Conservation (phyloP, 2,888 invertebrate genomes). For the Acronicta alni region DNA sequence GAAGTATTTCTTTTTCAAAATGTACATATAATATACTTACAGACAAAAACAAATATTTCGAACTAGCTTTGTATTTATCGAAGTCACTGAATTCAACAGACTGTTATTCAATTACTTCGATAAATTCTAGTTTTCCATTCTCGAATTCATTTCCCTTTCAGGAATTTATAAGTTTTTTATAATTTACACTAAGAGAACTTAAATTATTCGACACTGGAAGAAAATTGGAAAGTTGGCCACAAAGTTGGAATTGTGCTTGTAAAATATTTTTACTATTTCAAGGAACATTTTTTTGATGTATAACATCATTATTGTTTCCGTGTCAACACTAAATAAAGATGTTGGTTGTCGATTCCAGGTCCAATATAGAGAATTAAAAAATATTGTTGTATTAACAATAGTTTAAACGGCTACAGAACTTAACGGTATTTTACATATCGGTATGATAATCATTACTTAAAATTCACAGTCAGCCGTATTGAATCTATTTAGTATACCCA, state of each 20-base stretch:
- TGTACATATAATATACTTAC: slow-evolving; percentile 87
- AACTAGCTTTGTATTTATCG: slow-evolving; percentile 53
- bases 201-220: slow-evolving; percentile 76
- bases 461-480: not conserved
- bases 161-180: slow-evolving; percentile 65
- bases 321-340: not conserved
- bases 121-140: slow-evolving; percentile 60
- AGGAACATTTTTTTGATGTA: not conserved
- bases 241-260: slow-evolving; percentile 46
- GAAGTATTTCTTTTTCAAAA: slow-evolving; percentile 80
- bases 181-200: slow-evolving; percentile 71
- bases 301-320: not conserved
- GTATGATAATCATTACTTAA: not conserved
- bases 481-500: not conserved
- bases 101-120: slow-evolving; percentile 46
- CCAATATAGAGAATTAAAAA: too few relatives aligned
- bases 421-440: not conserved
- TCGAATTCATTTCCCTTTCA: slow-evolving; percentile 65
- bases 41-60: slow-evolving; percentile 76
- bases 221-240: slow-evolving; percentile 61
- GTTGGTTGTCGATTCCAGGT: not conserved
- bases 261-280: not conserved
- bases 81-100: slow-evolving; percentile 27
- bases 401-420: not conserved
- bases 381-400: not conserved